Evolutionary conservation across 2,797 vertebrate genomes (phyloP), one percentile per base, ranked within the genome.

Genomic region (Hyperoplus lanceolatus): DNA sequence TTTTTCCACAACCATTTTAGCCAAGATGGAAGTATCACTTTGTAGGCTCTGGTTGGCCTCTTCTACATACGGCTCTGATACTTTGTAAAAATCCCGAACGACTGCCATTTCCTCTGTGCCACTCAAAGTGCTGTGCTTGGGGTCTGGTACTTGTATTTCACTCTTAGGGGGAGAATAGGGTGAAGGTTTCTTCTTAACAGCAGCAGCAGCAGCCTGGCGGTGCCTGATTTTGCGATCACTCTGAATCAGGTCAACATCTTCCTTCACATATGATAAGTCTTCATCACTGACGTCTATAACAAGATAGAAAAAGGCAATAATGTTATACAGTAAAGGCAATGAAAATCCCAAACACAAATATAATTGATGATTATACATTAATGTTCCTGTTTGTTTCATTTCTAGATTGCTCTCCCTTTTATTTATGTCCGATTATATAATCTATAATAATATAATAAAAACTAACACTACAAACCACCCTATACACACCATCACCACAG

Each of bases 271-370:
- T 42, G 75, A 68, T 7, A n/a, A 81, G 8, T n/a, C 75, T 12
- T 81, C 74, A 39, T 87, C 80, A 68, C 67, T 75, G 46, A 64
- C 58, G n/a, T 83, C 93, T 92, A 51, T 3, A 70, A 70, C 29
- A 77, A 43, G 13, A 69, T 0, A 45, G 18, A 11, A 14, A 57
- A 41, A 49, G 21, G 42, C 0, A 1, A 0, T 4, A 4, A 4
- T 16, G 9, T 42, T 48, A 55, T 5, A 55, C 5, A 46, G 5
- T 45, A 29, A 41, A 0, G 14, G 56, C 9, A 59, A 15, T 12
- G 5, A 0, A 38, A 13, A 53, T 21, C 36, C 1, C 13, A 16
- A 2, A 14, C 1, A 42, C 5, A 42, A 29, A 46, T 41, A 55
- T 54, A 3, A 39, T 41, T n/a, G 13, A 16, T 16, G 29, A 29